A percentile compares a stretch with the other conserved stretches of the same genome.
Conservation (phyloP, 2,113 vertebrate species). For the Mungos mungo region DNA sequence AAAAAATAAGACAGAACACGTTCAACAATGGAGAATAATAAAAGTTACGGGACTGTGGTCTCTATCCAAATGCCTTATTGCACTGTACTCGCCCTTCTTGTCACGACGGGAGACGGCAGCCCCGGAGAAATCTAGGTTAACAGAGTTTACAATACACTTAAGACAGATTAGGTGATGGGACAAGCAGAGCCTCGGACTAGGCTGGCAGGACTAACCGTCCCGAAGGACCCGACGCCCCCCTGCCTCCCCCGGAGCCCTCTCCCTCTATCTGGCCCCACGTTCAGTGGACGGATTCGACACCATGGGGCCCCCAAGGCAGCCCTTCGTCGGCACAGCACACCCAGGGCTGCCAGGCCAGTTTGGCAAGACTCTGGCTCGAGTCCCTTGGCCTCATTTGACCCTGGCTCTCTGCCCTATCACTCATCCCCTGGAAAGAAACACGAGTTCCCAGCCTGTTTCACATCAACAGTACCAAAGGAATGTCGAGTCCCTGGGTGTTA, state of each 20-base stretch:
- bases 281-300: neutral
- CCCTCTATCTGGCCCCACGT: neutral
- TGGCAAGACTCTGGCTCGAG: conserved; percentile 35
- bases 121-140: neutral
- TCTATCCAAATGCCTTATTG: neutral
- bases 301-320: rapidly evolving
- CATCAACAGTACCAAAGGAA: conserved; percentile 47
- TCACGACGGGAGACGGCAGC: neutral
- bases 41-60: neutral
- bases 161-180: neutral
- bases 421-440: conserved; percentile 51
- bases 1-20: neutral
- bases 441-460: conserved; percentile 41
- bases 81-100: neutral
- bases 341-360: neutral
- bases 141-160: neutral
- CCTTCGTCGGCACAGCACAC: neutral
- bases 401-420: neutral
- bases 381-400: conserved; percentile 58
- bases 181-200: neutral
- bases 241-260: no score
- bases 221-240: neutral
- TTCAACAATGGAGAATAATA: neutral
- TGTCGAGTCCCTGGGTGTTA: neutral
- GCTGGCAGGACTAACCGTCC: neutral